Percentiles rank a stretch among this genome's conserved stretches.
phyloP scores from a whole-genome alignment of 2,797 vertebrate genomes.

The Synanceia verrucosa region DNA sequence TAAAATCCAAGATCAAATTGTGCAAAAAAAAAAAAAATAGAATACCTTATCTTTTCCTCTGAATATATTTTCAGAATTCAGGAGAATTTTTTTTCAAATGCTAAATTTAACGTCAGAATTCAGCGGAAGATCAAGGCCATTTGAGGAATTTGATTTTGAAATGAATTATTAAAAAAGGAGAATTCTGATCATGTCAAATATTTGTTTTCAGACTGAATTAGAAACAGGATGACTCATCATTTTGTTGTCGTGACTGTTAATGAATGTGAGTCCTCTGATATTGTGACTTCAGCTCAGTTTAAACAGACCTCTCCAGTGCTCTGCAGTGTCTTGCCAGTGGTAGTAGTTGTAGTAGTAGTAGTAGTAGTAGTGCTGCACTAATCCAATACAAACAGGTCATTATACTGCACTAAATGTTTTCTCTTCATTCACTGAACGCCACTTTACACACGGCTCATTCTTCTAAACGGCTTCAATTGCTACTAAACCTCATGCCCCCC shows the following conservation, averaged over 20 bases:
- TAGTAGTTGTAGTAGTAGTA: neutral
- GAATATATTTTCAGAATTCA: neutral
- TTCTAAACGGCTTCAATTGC: conserved; percentile 15
- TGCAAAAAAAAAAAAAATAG: neutral
- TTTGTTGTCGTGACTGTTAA: neutral
- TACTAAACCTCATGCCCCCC: neutral
- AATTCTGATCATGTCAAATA: neutral
- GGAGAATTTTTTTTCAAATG: neutral
- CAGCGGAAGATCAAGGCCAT: too few relatives aligned
- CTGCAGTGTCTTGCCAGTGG: neutral
- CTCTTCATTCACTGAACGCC: conserved; percentile 19
- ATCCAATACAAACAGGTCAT: conserved; percentile 46
- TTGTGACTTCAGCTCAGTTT: neutral
- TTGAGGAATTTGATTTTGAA: neutral
- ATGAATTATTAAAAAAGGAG: neutral
- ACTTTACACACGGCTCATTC: conserved; percentile 16
- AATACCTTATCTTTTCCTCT: neutral
- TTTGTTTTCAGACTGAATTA: neutral
- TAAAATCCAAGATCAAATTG: neutral
- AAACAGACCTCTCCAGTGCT: conserved; percentile 6
- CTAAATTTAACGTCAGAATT: neutral
- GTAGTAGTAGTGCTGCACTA: neutral
- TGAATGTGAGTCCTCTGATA: neutral
- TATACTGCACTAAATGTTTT: conserved; percentile 23
- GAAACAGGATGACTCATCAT: neutral